A percentile compares a stretch with the other conserved stretches of the same genome.
Evolutionary conservation across 2,797 vertebrate species (phyloP).

Genomic region (Acridotheres tristis): DNA sequence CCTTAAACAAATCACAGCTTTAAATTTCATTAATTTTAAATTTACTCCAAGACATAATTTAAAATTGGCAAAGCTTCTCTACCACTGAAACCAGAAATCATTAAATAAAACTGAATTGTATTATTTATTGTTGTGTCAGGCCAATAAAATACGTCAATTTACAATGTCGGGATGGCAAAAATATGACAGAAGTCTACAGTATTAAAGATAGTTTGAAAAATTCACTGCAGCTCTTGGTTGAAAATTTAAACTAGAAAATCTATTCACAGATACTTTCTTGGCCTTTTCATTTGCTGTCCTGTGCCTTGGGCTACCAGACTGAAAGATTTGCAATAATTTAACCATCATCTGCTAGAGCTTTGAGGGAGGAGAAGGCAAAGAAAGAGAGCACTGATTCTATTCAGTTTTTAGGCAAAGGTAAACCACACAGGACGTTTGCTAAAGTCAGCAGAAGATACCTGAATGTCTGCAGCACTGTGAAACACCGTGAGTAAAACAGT

Average conservation of each 20-base stretch:
- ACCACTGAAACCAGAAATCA: constrained; percentile 29
- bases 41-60: constrained; percentile 66
- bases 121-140: constrained; percentile 50
- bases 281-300: constrained; percentile 24
- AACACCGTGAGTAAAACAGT: not conserved
- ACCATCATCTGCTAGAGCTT: not conserved
- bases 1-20: constrained; percentile 67
- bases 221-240: not conserved
- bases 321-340: constrained; percentile 43
- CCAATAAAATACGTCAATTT: constrained; percentile 14
- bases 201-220: constrained; percentile 39
- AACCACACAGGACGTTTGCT: not conserved
- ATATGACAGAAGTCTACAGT: not conserved
- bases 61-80: constrained; percentile 45
- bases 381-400: not conserved
- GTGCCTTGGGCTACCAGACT: constrained; percentile 1
- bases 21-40: constrained; percentile 72
- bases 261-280: not conserved
- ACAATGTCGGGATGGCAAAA: not conserved
- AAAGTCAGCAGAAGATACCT: not conserved
- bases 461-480: not conserved
- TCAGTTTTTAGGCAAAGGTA: not conserved
- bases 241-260: constrained; percentile 44
- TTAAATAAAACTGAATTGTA: constrained; percentile 32
- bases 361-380: not conserved